Evolutionary conservation across 92 coral and sea anemone genomes (phyloP).

Genomic region (Anthopleura xanthogrammica): DNA sequence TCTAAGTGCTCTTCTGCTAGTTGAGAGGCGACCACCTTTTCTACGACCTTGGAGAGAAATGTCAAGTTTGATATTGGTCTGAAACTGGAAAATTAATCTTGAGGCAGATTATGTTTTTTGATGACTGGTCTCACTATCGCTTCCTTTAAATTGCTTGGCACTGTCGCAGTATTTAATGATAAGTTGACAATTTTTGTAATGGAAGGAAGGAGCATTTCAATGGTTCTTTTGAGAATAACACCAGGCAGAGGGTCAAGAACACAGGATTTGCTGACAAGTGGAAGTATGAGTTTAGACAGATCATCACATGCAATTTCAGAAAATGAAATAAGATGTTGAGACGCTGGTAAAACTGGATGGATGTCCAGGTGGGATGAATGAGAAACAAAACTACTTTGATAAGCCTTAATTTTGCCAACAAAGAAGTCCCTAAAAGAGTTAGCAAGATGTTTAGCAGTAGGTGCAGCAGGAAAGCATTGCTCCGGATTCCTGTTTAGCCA

Average conservation of each 20-base stretch:
- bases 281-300: neutral
- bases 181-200: neutral
- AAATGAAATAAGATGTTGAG: neutral
- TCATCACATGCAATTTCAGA: neutral
- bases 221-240: neutral
- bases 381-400: neutral
- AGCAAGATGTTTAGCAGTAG: neutral
- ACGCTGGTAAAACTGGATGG: neutral
- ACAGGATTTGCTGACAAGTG: conserved; percentile 1
- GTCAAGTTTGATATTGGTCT: neutral
- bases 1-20: neutral
- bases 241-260: neutral
- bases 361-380: neutral
- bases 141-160: neutral
- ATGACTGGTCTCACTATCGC: neutral
- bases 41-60: neutral
- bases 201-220: neutral
- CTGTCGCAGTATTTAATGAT: neutral
- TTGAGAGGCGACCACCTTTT: neutral
- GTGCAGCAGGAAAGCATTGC: neutral
- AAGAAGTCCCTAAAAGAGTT: neutral
- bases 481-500: too few relatives aligned
- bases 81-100: neutral
- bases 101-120: neutral
- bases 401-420: neutral